Evolutionary conservation across 2,797 vertebrate genomes (phyloP).

Genomic region (Setipinna tenuifilis): DNA sequence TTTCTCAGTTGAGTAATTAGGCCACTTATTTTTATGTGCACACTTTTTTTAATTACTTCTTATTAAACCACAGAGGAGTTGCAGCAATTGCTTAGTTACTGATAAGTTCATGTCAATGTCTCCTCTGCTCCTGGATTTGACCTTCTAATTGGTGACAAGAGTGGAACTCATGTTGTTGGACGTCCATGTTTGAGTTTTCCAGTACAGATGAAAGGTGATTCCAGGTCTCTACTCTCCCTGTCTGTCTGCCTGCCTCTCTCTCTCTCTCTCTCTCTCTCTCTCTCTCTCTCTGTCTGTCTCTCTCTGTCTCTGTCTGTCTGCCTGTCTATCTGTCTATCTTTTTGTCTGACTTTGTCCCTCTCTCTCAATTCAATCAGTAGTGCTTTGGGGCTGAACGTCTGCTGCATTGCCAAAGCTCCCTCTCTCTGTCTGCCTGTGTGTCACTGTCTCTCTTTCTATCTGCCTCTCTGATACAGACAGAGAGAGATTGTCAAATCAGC

Average conservation of each 20-base stretch:
- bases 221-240: background rate
- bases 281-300: slow-evolving; percentile 25
- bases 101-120: background rate
- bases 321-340: no score
- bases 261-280: background rate
- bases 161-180: background rate
- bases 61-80: background rate
- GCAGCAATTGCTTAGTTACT: background rate
- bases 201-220: background rate
- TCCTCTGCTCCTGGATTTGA: background rate
- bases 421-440: no score
- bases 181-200: background rate
- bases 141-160: background rate
- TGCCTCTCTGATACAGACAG: background rate
- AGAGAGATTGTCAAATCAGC: slow-evolving; percentile 11
- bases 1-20: background rate
- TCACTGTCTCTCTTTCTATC: no score
- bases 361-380: no score
- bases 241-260: no score
- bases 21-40: background rate
- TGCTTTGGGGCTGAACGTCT: no score
- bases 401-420: no score
- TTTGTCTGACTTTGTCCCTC: no score
- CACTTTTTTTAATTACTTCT: background rate
- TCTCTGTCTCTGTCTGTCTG: slow-evolving; percentile 4